phyloP scores from a whole-genome alignment of 92 coral and sea anemone species.

The Phenganax subtilis region DNA sequence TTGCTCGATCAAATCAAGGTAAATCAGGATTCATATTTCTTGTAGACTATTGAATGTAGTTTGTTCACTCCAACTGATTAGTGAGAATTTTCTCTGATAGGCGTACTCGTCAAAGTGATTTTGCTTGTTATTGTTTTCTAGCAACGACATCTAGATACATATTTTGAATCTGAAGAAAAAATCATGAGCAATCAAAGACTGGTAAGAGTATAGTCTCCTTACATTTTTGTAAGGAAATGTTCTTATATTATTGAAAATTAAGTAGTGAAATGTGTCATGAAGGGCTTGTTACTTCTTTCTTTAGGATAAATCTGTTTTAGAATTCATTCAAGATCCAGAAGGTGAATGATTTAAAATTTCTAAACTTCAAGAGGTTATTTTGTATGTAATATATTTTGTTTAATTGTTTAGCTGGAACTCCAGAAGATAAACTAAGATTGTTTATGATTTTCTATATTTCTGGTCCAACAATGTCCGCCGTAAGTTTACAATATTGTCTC shows the following conservation, averaged over 20 bases:
- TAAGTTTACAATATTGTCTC: constrained; percentile 43
- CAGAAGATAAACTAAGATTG: constrained; percentile 86
- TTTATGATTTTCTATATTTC: constrained; percentile 89
- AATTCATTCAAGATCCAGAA: constrained; percentile 95
- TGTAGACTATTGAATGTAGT: too few species aligned
- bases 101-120: background rate
- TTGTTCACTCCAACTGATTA: too few species aligned
- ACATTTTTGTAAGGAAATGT: background rate
- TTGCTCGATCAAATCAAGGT: constrained; percentile 95
- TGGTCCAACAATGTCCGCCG: constrained; percentile 94
- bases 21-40: background rate
- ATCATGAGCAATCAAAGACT: constrained; percentile 94
- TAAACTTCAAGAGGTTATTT: background rate
- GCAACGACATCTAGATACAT: constrained; percentile 88
- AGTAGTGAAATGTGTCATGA: background rate
- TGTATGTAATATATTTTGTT: background rate
- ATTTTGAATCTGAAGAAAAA: constrained; percentile 95
- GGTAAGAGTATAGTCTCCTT: constrained; percentile 48
- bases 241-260: background rate
- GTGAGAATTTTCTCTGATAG: background rate
- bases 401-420: constrained; percentile 70
- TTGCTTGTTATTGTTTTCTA: constrained; percentile 35
- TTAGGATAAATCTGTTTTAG: constrained; percentile 96
- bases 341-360: constrained; percentile 44
- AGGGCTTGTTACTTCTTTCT: constrained; percentile 7